A percentile compares a stretch with the other conserved stretches of the same genome.
These are phyloP conservation scores for Trichonephila clavata DNA, from an alignment of 1,140 invertebrate genomes.

Conservation along the genomic window DNA sequence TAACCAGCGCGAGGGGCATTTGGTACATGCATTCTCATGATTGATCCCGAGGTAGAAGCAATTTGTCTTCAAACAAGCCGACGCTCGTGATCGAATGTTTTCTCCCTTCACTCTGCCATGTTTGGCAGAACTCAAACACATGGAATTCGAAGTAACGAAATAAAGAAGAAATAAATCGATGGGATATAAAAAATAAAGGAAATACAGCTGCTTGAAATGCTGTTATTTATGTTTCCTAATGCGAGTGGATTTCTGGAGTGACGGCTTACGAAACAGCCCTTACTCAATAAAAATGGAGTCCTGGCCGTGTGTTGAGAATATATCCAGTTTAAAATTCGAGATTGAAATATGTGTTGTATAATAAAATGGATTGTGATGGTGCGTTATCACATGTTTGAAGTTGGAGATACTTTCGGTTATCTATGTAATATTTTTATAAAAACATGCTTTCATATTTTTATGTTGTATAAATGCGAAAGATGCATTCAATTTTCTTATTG, in stretches of 20 bases:
- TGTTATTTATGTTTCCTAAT: not conserved
- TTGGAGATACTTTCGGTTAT: too few relatives aligned
- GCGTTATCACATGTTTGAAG: too few relatives aligned
- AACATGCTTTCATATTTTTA: too few relatives aligned
- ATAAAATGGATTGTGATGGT: too few relatives aligned
- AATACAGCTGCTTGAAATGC: not conserved
- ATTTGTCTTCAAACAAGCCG: constrained; percentile 44
- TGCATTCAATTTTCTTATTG: too few relatives aligned
- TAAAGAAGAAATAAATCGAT: not conserved
- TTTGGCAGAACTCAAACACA: not conserved
- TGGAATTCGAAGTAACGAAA: not conserved
- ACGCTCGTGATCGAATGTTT: constrained; percentile 33
- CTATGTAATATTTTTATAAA: too few relatives aligned
- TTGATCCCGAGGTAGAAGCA: not conserved
- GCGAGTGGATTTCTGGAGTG: not conserved
- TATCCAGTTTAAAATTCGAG: too few relatives aligned
- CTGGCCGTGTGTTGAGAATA: not conserved
- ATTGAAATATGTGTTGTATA: too few relatives aligned
- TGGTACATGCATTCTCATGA: constrained; percentile 24
- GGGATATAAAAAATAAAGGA: not conserved
- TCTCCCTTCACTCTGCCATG: not conserved
- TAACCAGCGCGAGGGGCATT: not conserved
- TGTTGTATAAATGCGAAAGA: too few relatives aligned
- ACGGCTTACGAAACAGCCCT: not conserved
- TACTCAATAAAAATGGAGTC: not conserved